phyloP scores from a whole-genome alignment of 2,888 invertebrate genomes.

The Ferrisia virgata region DNA sequence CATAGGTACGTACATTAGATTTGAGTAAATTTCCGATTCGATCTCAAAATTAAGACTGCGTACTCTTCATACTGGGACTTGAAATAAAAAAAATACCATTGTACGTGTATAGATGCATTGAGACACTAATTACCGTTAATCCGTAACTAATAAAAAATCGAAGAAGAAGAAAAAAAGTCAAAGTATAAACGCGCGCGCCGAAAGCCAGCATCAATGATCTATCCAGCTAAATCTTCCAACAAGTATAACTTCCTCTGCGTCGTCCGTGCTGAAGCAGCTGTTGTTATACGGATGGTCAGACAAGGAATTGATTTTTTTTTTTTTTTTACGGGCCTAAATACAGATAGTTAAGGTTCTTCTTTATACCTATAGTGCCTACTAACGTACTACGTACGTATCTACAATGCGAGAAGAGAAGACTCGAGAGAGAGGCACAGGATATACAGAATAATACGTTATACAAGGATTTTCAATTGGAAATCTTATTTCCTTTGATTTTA shows the following conservation, averaged over 20 bases:
- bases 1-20: too few relatives aligned
- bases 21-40: too few relatives aligned
- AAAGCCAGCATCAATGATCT: background rate
- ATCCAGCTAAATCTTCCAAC: background rate
- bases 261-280: background rate
- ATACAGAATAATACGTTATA: conserved; percentile 46
- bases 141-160: background rate
- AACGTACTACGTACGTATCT: too few relatives aligned
- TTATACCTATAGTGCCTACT: too few relatives aligned
- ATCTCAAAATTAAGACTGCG: too few relatives aligned
- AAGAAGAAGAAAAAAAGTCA: background rate
- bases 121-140: background rate
- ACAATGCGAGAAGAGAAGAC: background rate
- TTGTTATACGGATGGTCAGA: conserved; percentile 43
- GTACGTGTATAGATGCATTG: background rate
- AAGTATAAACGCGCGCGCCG: background rate
- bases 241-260: background rate
- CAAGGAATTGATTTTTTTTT: conserved; percentile 45
- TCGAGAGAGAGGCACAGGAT: conserved; percentile 36
- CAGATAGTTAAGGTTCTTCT: background rate
- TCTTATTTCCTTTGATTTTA: conserved; percentile 40
- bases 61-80: background rate
- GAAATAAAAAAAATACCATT: background rate
- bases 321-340: conserved; percentile 35
- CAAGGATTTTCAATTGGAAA: conserved; percentile 45